phyloP scores from a whole-genome alignment of 2,888 invertebrate species.

The Drosophila sordidula region DNA sequence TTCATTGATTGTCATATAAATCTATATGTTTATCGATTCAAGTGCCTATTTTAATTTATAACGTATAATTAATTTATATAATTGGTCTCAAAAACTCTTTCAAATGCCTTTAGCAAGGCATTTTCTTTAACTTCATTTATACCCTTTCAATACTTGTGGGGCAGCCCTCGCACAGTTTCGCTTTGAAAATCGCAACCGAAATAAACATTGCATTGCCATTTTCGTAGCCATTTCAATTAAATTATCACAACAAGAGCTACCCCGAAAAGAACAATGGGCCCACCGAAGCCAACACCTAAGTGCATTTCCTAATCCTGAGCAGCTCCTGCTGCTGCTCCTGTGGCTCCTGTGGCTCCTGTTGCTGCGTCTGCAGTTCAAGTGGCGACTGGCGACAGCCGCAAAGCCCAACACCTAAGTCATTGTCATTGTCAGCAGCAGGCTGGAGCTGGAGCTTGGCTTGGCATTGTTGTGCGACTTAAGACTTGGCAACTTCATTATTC shows the following conservation, averaged over 20 bases:
- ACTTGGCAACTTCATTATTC: slow-evolving; percentile 78
- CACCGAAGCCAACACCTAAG: slow-evolving; percentile 60
- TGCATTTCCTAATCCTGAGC: slow-evolving; percentile 55
- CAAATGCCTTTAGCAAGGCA: no score
- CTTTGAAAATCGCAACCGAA: slow-evolving; percentile 40
- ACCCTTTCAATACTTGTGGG: not conserved
- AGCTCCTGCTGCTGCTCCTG: not conserved
- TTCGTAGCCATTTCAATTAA: slow-evolving; percentile 73
- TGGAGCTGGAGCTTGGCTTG: slow-evolving; percentile 18
- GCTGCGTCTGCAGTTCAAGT: slow-evolving; percentile 10
- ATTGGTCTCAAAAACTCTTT: no score
- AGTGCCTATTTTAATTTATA: no score
- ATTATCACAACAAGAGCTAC: slow-evolving; percentile 71
- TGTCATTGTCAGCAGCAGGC: slow-evolving; percentile 41
- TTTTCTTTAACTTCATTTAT: no score
- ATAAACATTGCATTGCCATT: slow-evolving; percentile 66
- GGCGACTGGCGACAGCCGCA: slow-evolving; percentile 38
- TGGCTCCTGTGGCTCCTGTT: slow-evolving; percentile 1
- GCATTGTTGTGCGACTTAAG: slow-evolving; percentile 73
- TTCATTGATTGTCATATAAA: no score
- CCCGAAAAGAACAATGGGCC: slow-evolving; percentile 68
- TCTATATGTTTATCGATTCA: no score
- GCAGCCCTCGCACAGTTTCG: slow-evolving; percentile 20
- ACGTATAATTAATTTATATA: no score
- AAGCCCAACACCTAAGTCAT: slow-evolving; percentile 64